Evolutionary conservation across 1,140 invertebrate species (phyloP).

Genomic region (Drosophila quadrilineata): DNA sequence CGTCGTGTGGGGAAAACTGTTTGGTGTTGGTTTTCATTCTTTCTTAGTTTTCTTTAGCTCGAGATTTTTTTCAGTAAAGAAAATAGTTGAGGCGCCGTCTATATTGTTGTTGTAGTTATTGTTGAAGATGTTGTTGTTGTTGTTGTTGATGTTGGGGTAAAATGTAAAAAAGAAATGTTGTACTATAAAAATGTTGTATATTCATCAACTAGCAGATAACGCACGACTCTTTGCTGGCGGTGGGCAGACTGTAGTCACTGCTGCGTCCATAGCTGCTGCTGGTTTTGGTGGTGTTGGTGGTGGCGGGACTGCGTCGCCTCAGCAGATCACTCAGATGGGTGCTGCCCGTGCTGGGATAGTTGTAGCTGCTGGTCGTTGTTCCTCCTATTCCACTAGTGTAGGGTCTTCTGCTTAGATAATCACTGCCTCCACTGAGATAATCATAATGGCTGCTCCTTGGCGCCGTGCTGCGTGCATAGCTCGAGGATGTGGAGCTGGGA

Average conservation of each 20-base stretch:
- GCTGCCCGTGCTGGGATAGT: slow-evolving; percentile 40
- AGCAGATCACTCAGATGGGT: slow-evolving; percentile 69
- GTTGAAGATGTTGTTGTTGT: slow-evolving; percentile 6
- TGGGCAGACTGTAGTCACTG: slow-evolving; percentile 34
- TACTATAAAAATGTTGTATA: slow-evolving; percentile 3
- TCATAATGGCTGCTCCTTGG: slow-evolving; percentile 47
- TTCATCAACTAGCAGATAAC: slow-evolving; percentile 64
- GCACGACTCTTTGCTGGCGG: slow-evolving; percentile 77
- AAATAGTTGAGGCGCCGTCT: slow-evolving; percentile 66
- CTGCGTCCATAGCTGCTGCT: slow-evolving; percentile 39
- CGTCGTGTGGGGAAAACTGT: not conserved
- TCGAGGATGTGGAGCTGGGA: slow-evolving; percentile 42
- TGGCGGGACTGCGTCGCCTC: slow-evolving; percentile 57
- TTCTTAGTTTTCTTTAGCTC: slow-evolving; percentile 1
- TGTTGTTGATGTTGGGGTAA: slow-evolving; percentile 20
- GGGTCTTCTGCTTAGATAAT: slow-evolving; percentile 47
- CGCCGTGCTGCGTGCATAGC: slow-evolving; percentile 6
- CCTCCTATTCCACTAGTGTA: slow-evolving; percentile 25
- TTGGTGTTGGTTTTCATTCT: not conserved
- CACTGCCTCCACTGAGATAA: slow-evolving; percentile 48
- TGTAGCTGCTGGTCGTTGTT: slow-evolving; percentile 29
- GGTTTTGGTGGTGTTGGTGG: slow-evolving; percentile 18
- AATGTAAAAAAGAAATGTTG: slow-evolving; percentile 55
- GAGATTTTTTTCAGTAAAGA: slow-evolving; percentile 57
- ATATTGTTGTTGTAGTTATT: slow-evolving; percentile 8